These are phyloP conservation scores for Aplocera efformata DNA, from an alignment of 2,888 invertebrate genomes.

Conservation along the genomic window DNA sequence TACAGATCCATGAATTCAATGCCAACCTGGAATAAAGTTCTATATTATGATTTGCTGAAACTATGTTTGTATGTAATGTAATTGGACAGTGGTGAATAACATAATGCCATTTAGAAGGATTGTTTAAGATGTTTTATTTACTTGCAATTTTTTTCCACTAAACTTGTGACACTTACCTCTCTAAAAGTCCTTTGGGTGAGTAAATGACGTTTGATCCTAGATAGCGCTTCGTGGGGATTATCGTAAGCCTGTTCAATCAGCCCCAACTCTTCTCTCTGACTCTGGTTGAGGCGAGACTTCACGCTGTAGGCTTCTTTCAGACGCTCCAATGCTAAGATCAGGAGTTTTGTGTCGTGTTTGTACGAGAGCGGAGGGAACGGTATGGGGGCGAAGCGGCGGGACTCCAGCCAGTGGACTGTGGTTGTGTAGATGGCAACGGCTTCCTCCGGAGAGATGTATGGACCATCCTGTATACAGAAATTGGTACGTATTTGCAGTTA, in stretches of 20 bases:
- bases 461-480: conserved; percentile 87
- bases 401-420: conserved; percentile 99
- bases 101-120: too few species aligned
- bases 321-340: conserved; percentile 97
- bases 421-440: conserved; percentile 99
- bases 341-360: conserved; percentile 99
- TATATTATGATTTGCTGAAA: neutral
- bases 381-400: conserved; percentile 98
- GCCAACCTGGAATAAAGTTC: conserved; percentile 83
- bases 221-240: conserved; percentile 99
- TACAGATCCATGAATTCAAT: conserved; percentile 99
- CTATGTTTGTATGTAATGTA: neutral
- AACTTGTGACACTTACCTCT: conserved; percentile 91
- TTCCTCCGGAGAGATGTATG: conserved; percentile 99
- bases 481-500: neutral
- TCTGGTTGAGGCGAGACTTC: conserved; percentile 97
- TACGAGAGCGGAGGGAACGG: conserved; percentile 99
- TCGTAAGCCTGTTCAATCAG: conserved; percentile 99
- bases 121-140: too few species aligned
- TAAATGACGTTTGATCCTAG: conserved; percentile 99
- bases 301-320: conserved; percentile 99
- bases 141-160: too few species aligned
- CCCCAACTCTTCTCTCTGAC: conserved; percentile 98
- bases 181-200: conserved; percentile 99
- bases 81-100: too few species aligned